Conservation (phyloP, 1,140 invertebrate species). For the Melanaphis sacchari region DNA sequence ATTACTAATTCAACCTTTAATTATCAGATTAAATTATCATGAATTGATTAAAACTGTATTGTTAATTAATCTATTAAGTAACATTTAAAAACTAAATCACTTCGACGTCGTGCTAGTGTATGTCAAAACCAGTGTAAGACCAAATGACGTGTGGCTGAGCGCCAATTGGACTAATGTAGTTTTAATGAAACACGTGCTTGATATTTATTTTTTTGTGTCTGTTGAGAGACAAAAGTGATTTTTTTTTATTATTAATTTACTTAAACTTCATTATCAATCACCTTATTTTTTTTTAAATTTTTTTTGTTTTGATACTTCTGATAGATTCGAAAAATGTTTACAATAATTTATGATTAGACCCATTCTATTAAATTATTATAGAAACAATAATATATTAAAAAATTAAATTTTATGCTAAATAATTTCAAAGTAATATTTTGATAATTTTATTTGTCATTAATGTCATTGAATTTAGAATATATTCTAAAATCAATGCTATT, state of each 20-base stretch:
- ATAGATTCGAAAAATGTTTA: not conserved
- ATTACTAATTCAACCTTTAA: not conserved
- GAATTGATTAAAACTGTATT: not conserved
- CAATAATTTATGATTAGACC: not conserved
- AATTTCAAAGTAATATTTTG: not conserved
- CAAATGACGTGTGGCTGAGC: slow-evolving; percentile 32
- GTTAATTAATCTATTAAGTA: slow-evolving; percentile 51
- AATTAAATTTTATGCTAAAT: not conserved
- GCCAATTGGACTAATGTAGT: slow-evolving; percentile 56
- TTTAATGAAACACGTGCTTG: slow-evolving; percentile 52
- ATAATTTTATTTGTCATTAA: not conserved
- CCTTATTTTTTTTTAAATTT: no score
- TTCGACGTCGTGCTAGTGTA: not conserved
- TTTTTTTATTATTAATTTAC: slow-evolving; percentile 23
- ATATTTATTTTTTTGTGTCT: not conserved
- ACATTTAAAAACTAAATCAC: not conserved
- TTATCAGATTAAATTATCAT: not conserved
- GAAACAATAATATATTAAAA: not conserved
- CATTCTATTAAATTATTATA: not conserved
- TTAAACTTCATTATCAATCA: not conserved
- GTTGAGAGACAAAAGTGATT: not conserved
- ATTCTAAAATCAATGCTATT: no score
- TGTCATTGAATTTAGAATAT: no score
- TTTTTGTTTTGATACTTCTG: not conserved
- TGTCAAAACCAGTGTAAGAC: not conserved